Base-by-base conservation (phyloP, 2,797 vertebrate species). In the Eidolon dupreanum region DNA sequence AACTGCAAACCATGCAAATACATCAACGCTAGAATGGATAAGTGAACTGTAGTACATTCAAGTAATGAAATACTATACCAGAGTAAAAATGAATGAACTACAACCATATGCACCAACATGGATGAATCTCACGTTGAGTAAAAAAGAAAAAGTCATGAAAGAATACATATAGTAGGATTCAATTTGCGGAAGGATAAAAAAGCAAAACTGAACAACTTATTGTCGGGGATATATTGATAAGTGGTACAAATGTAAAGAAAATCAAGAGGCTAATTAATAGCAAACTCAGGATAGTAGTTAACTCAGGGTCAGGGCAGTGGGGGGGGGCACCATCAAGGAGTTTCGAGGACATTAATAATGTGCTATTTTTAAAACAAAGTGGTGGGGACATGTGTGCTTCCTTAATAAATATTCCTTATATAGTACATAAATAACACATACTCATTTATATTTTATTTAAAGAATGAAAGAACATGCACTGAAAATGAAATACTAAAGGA, bases 331-430 rank as follows among this genome's bases (percentile, higher is more conserved):
- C 3, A 49, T 49, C 46, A 49, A 11, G 41, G 24, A 89, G n/a
- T 53, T 93, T 89, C 57, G 53, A 59, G 91, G n/a, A 41, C 24
- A 70, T 8, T 65, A 2, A 4, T 77, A 63, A 49, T 71, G 22
- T 63, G 61, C 87, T 93, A 31, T 88, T 68, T 93, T 75, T 57
- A 84, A 78, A 90, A 57, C 19, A 33, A 85, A 73, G n/a, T 68
- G 33, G 19, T 68, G 24, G 38, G 22, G 24, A 3, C 24, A 46
- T 84, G 11, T 92, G 36, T 89, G 36, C 17, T 74, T 66, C 88
- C 38, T 94, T 87, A 63, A 88, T 36, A 79, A 83, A 79, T 38
- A 85, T 82, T 73, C 33, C 49, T 81, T 85, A 36, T 49, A 26
- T 33, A 68, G 6, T 28, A 46, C 59, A 70, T 73, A 84, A 79